A percentile compares a stretch with the other conserved stretches of the same genome.
These are phyloP conservation scores for Carassius auratus DNA, from an alignment of 2,113 vertebrate genomes.

Conservation along the genomic window DNA sequence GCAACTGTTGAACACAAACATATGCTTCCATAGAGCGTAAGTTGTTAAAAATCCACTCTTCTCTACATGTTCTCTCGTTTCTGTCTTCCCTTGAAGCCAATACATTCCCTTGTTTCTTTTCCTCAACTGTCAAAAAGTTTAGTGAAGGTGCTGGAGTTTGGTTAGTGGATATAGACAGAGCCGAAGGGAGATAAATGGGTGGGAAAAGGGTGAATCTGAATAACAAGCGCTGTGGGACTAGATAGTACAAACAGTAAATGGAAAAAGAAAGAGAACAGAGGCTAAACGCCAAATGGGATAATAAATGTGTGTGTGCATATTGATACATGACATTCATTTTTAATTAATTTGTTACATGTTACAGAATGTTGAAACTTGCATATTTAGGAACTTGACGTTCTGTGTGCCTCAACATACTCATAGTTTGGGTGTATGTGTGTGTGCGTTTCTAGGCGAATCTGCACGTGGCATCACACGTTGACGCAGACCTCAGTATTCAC, in stretches of 20 bases:
- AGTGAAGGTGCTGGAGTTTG: constrained; percentile 40
- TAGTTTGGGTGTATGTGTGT: not conserved
- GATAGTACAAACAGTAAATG: not conserved
- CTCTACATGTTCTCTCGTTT: not conserved
- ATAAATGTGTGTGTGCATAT: too few species aligned
- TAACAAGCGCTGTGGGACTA: constrained; percentile 10
- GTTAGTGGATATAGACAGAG: constrained; percentile 39
- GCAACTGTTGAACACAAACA: constrained; percentile 49
- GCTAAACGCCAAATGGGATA: not conserved
- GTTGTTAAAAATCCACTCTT: constrained; percentile 37
- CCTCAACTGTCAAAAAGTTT: constrained; percentile 47
- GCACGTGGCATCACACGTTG: not conserved
- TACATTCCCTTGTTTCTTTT: constrained; percentile 29
- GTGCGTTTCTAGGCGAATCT: not conserved
- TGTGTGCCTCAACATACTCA: not conserved
- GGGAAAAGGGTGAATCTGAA: constrained; percentile 24
- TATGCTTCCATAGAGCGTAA: constrained; percentile 37
- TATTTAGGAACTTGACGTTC: not conserved
- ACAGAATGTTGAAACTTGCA: too few species aligned
- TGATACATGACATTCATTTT: too few species aligned
- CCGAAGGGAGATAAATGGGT: constrained; percentile 43
- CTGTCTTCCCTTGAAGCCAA: not conserved
- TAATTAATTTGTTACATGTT: too few species aligned
- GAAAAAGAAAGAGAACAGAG: not conserved
- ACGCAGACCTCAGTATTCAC: constrained; percentile 4